Evolutionary conservation across 2,888 invertebrate genomes (phyloP), one percentile per base, ranked within the genome.

Genomic region (Unio pictorum): DNA sequence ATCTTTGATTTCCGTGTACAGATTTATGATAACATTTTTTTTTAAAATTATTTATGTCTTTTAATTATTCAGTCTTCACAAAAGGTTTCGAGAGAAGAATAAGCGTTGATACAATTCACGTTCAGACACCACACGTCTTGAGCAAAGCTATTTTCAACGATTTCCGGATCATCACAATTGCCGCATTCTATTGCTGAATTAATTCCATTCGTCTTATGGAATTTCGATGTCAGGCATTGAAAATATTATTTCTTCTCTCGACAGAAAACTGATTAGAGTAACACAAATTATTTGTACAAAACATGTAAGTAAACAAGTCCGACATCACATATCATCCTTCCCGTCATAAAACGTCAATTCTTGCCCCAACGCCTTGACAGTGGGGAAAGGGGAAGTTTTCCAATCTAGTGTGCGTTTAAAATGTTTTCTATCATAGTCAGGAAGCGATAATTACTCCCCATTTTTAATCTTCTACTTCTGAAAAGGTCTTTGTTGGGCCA

Each of bases 321-420:
- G 74, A 76, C 76, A 76, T 69, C 71, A 70, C 68, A 55, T 30
- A 68, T 72, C 72, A 67, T 68, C 64, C 20, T 54, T 55, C 59
- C 56, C 66, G 76, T 76, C 76, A 76, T 76, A 76, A 76, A 74
- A 74, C 72, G 76, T 74, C 76, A 76, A 76, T 76, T 74, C 72
- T 71, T 64, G 61, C 66, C 65, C 45, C 66, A 56, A 61, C 67
- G 55, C 58, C 56, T 68, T 73, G 76, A 68, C 76, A 76, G 56
- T 66, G 15, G 26, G 58, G 71, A 72, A 71, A 72, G 72, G 72
- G 69, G 63, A 71, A 72, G 69, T 67, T 71, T 72, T 67, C 67
- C 69, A 76, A 76, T 76, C 74, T 66, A 64, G 34, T 45, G 67
- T 58, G 64, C 74, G 59, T 71, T 72, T 71, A 64, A 71, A 74